Evolutionary conservation across 2,113 vertebrate genomes (phyloP), one percentile per base, ranked within the genome.

Genomic region (Solenodon paradoxus): DNA sequence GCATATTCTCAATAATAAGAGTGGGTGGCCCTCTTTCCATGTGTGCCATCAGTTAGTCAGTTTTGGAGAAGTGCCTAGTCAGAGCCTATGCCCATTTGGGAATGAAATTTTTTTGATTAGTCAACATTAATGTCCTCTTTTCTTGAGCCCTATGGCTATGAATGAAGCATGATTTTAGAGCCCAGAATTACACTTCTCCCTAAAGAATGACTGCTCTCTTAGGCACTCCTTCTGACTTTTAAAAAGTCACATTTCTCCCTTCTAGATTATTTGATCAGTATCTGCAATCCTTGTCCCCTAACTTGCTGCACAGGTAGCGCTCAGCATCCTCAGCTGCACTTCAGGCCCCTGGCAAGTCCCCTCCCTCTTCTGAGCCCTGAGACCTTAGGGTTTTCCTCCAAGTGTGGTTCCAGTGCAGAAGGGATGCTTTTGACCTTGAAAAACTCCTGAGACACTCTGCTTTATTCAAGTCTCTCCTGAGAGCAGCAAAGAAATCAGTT

Each of bases 171-270:
- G 13, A 35, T 68, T 81, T 85, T 68, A 69, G 90, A 61, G 42
- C 35, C 57, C 22, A 19, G 61, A 90, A 74, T 80, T 80, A 80
- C 59, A 61, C 13, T 61, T 95, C 26, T 22, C 74, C 26, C 28
- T 86, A 59, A 51, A 85, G 49, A 92, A 90, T 63, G 85, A 95
- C 26, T 75, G 55, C 77, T 86, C 59, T 95, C 59, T 75, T 75
- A 38, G 61, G 16, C 38, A 81, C 55, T 92, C 35, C 80, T 79
- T 90, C 53, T 74, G 63, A 89, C 24, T 91, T 87, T 53, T 45
- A 51, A 49, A 69, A 93, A 75, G 15, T 24, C 74, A 9, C 20
- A 19, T 83, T 83, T 79, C 3, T 22, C 49, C 30, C 8, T 91
- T 81, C 47, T 77, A 40, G 38, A 24, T 82, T 32, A 57, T 66